These are phyloP conservation scores for Dolichotis patagonum DNA, from an alignment of 2,113 vertebrate species.

Conservation along the genomic window DNA sequence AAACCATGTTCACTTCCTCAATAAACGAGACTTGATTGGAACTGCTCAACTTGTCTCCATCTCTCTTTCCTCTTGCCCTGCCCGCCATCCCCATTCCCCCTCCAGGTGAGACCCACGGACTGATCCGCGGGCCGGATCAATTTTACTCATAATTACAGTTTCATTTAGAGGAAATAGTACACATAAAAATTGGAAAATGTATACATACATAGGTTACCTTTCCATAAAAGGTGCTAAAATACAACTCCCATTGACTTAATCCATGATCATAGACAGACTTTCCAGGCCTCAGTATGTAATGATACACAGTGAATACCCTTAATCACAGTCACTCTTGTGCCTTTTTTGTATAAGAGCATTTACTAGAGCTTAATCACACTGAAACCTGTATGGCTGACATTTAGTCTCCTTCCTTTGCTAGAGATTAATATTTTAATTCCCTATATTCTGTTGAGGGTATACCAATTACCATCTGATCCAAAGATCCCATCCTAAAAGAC, in stretches of 20 bases:
- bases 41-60: no score
- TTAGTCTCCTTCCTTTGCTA: not conserved
- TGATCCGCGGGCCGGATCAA: no score
- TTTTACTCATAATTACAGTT: not conserved
- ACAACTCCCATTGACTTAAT: not conserved
- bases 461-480: not conserved
- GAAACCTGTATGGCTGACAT: not conserved
- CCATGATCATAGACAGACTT: rapidly evolving
- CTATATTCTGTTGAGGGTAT: rapidly evolving
- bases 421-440: not conserved
- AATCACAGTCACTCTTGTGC: no score
- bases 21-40: no score
- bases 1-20: no score
- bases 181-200: not conserved
- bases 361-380: not conserved
- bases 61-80: no score
- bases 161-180: not conserved
- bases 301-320: not conserved
- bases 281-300: not conserved
- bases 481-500: not conserved
- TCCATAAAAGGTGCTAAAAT: not conserved
- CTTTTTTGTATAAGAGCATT: not conserved
- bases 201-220: not conserved
- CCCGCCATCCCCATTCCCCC: no score
- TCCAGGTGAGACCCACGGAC: no score